A percentile compares a stretch with the other conserved stretches of the same genome.
Conservation (phyloP, 2,797 vertebrate species). For the Spea hammondii region DNA sequence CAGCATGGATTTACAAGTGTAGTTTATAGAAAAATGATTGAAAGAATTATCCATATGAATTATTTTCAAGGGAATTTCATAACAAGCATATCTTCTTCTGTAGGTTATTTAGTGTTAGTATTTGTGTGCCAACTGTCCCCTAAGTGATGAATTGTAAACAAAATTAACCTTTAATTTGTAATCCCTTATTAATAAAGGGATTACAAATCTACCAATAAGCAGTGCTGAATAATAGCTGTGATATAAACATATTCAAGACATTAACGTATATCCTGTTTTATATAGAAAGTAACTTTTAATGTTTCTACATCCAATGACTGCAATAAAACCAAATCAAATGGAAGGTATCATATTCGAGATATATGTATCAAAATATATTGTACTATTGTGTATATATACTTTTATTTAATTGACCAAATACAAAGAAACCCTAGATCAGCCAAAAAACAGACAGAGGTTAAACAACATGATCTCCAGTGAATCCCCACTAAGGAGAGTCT, state of each 20-base stretch:
- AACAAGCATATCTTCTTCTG: constrained; percentile 44
- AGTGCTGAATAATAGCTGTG: not conserved
- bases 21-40: constrained; percentile 10
- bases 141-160: constrained; percentile 35
- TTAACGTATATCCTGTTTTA: too few relatives aligned
- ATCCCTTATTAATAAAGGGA: constrained; percentile 42
- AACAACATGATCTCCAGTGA: too few relatives aligned
- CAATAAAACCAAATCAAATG: too few relatives aligned
- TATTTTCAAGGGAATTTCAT: constrained; percentile 34
- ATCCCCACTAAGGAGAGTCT: too few relatives aligned
- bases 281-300: too few relatives aligned
- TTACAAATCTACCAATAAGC: constrained; percentile 19
- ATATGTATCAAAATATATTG: too few relatives aligned
- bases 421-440: too few relatives aligned
- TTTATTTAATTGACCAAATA: too few relatives aligned
- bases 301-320: too few relatives aligned
- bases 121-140: constrained; percentile 31
- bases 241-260: not conserved
- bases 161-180: constrained; percentile 49
- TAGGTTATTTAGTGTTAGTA: constrained; percentile 33
- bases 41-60: constrained; percentile 40
- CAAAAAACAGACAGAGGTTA: too few relatives aligned
- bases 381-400: too few relatives aligned
- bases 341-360: too few relatives aligned
- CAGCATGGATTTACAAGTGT: constrained; percentile 18